Percentiles rank a stretch among this genome's conserved stretches.
These are phyloP conservation scores for Cygnus olor DNA, from an alignment of 2,797 vertebrate genomes.

Conservation along the genomic window DNA sequence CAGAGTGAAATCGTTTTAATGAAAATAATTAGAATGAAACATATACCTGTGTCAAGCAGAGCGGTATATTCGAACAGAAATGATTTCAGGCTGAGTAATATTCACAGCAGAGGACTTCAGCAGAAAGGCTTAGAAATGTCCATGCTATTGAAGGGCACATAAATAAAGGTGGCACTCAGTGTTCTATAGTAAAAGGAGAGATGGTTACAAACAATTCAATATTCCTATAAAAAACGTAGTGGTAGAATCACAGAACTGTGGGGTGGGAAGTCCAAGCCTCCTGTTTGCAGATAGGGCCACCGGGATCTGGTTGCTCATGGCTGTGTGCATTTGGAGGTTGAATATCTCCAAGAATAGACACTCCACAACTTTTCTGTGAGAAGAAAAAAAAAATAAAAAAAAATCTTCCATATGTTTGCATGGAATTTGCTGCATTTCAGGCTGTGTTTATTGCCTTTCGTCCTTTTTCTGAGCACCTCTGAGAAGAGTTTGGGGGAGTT, in stretches of 20 bases:
- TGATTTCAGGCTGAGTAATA: neutral
- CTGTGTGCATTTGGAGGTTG: neutral
- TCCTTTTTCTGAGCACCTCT: neutral
- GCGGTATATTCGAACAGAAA: neutral
- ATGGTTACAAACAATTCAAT: neutral
- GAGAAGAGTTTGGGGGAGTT: neutral
- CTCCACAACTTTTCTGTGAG: neutral
- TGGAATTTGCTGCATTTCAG: neutral
- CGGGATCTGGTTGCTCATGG: neutral
- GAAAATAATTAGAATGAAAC: neutral
- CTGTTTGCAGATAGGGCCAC: neutral
- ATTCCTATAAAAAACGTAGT: neutral
- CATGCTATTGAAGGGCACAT: neutral
- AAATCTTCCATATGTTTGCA: neutral
- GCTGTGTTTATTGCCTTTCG: fast-evolving
- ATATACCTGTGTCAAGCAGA: neutral
- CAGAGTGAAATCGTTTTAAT: neutral
- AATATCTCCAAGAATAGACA: neutral
- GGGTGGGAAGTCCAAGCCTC: neutral
- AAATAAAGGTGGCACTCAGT: neutral
- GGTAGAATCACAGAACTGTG: neutral
- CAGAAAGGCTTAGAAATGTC: neutral
- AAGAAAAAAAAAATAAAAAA: neutral
- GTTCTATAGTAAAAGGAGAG: neutral
- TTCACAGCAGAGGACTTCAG: neutral